A percentile compares a stretch with the other conserved stretches of the same genome.
Conservation (phyloP, 1,140 invertebrate species). For the Oreohelix idahoensis region DNA sequence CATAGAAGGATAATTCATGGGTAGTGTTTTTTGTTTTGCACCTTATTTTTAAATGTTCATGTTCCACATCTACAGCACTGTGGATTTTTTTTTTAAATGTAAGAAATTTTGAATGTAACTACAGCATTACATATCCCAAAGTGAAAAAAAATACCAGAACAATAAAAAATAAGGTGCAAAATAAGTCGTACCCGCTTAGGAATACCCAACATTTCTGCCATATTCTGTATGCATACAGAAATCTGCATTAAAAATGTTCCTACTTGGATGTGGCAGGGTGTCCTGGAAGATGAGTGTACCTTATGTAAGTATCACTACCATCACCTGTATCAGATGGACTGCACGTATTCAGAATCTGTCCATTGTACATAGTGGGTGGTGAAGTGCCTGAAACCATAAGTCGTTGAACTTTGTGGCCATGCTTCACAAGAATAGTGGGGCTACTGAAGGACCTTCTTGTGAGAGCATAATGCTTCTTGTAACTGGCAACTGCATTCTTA, state of each 20-base stretch:
- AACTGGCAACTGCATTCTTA: slow-evolving; percentile 54
- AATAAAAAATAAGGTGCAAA: slow-evolving; percentile 20
- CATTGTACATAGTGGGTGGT: slow-evolving; percentile 47
- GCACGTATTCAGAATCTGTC: slow-evolving; percentile 46
- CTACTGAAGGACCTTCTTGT: slow-evolving; percentile 57
- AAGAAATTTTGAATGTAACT: slow-evolving; percentile 24
- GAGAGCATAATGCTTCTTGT: slow-evolving; percentile 56
- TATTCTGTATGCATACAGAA: not conserved
- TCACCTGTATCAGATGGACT: slow-evolving; percentile 48
- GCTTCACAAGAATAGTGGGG: slow-evolving; percentile 63
- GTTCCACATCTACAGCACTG: slow-evolving; percentile 34
- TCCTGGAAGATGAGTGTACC: slow-evolving; percentile 41
- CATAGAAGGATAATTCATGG: not conserved
- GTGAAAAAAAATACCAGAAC: not conserved
- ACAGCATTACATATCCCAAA: slow-evolving; percentile 34
- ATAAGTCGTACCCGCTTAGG: not conserved
- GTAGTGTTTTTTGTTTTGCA: not conserved
- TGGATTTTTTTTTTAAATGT: not conserved
- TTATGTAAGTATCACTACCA: slow-evolving; percentile 46
- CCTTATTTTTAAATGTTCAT: slow-evolving; percentile 25
- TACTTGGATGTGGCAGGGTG: slow-evolving; percentile 37
- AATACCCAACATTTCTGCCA: not conserved
- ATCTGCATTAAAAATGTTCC: slow-evolving; percentile 15
- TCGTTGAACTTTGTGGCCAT: slow-evolving; percentile 63
- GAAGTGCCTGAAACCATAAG: slow-evolving; percentile 56